A percentile compares a stretch with the other conserved stretches of the same genome.
Evolutionary conservation across 1,140 invertebrate species (phyloP).

Genomic region (Drosophila jambulina): DNA sequence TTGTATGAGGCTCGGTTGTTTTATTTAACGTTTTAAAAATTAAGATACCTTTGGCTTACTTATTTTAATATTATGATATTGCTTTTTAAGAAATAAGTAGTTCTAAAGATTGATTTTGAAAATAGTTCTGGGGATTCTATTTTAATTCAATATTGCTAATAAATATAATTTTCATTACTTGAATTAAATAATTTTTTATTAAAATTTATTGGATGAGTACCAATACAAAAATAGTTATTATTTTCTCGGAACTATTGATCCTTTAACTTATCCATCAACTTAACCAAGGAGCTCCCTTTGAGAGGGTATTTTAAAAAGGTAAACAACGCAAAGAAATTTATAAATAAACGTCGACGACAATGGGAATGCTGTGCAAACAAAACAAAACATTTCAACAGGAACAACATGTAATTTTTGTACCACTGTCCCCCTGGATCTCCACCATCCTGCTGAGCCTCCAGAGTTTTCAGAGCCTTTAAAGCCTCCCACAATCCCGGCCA

Average conservation of each 20-base stretch:
- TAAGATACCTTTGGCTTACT: too few species aligned
- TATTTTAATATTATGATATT: too few species aligned
- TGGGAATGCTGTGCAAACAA: slow-evolving; percentile 68
- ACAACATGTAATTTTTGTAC: slow-evolving; percentile 82
- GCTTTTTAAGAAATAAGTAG: too few species aligned
- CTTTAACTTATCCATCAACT: background rate
- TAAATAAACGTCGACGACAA: slow-evolving; percentile 79
- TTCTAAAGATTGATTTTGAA: too few species aligned
- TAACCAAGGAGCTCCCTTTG: background rate
- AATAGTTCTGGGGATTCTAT: too few species aligned
- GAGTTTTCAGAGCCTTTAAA: slow-evolving; percentile 21
- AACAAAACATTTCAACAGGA: slow-evolving; percentile 82
- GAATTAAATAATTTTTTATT: too few species aligned
- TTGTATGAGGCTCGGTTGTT: background rate
- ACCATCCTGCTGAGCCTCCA: slow-evolving; percentile 11
- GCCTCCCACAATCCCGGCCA: slow-evolving; percentile 62
- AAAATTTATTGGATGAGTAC: too few species aligned
- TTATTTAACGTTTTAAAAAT: background rate
- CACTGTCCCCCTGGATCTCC: slow-evolving; percentile 20
- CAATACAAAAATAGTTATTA: background rate
- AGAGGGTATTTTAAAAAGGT: slow-evolving; percentile 51
- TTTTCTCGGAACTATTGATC: too few species aligned
- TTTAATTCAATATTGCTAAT: background rate
- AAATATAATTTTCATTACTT: background rate
- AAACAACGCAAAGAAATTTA: slow-evolving; percentile 58